Conservation (phyloP, 1,140 invertebrate species). For the Ceratitis capitata region DNA sequence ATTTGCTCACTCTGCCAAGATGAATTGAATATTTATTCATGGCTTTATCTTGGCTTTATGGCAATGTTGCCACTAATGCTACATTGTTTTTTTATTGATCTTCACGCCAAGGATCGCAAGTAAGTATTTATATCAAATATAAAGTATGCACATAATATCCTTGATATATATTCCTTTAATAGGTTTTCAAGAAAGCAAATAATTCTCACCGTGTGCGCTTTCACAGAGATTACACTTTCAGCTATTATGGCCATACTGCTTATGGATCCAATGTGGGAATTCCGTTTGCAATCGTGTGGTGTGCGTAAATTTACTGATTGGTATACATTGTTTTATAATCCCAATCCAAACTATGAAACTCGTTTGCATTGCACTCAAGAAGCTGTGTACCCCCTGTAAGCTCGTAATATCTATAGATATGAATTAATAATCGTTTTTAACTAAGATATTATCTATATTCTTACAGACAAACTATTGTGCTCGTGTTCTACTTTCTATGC, state of each 20-base stretch:
- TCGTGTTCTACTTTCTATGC: constrained; percentile 90
- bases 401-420: not conserved
- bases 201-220: constrained; percentile 78
- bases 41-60: constrained; percentile 95
- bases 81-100: constrained; percentile 93
- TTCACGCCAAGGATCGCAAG: constrained; percentile 79
- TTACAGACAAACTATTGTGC: constrained; percentile 91
- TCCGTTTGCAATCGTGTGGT: constrained; percentile 80
- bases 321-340: constrained; percentile 96
- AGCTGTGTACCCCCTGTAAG: constrained; percentile 94
- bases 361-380: constrained; percentile 95
- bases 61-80: constrained; percentile 83
- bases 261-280: constrained; percentile 79
- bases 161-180: not conserved
- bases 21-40: constrained; percentile 86
- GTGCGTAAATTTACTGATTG: constrained; percentile 87
- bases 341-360: constrained; percentile 88
- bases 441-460: constrained; percentile 58
- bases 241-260: constrained; percentile 80
- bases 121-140: constrained; percentile 63
- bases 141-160: no score
- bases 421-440: constrained; percentile 44
- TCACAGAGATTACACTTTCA: constrained; percentile 80
- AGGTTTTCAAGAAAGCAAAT: constrained; percentile 79
- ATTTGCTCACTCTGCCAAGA: constrained; percentile 81